Conservation (phyloP, 2,888 invertebrate species). For the Ptilodon capucinus region DNA sequence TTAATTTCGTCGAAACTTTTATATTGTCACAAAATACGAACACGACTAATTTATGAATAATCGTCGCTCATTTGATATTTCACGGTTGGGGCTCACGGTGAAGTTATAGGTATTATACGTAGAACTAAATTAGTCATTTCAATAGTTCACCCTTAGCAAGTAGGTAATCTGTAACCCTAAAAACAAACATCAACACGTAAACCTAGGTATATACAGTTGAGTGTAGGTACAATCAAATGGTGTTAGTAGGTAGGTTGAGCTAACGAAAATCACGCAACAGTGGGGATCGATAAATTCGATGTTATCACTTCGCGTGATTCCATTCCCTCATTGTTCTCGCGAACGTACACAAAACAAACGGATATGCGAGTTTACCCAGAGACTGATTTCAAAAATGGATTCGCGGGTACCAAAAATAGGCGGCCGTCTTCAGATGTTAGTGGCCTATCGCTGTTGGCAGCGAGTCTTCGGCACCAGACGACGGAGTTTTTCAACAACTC, state of each 20-base stretch:
- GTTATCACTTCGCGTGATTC: constrained; percentile 55
- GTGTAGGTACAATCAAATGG: background rate
- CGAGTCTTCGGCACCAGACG: constrained; percentile 87
- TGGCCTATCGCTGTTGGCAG: constrained; percentile 73
- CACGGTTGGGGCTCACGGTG: too few species aligned
- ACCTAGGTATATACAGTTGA: background rate
- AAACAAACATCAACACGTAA: too few species aligned
- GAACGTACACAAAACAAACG: constrained; percentile 18
- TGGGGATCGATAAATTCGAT: constrained; percentile 57
- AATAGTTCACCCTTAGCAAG: too few species aligned
- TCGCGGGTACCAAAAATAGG: constrained; percentile 31
- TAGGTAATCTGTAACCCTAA: too few species aligned
- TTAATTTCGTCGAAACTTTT: background rate
- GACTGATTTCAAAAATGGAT: constrained; percentile 33
- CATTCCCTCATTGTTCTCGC: constrained; percentile 27
- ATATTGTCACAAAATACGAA: constrained; percentile 4
- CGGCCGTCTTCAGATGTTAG: constrained; percentile 44
- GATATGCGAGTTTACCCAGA: constrained; percentile 67
- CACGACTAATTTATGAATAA: too few species aligned
- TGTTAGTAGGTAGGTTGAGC: constrained; percentile 4
- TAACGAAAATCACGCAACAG: constrained; percentile 44
- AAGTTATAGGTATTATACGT: too few species aligned
- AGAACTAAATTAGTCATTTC: too few species aligned
- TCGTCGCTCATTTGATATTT: background rate
- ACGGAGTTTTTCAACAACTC: constrained; percentile 90